phyloP scores from a whole-genome alignment of 2,888 invertebrate species.

The Corythucha ciliata region DNA sequence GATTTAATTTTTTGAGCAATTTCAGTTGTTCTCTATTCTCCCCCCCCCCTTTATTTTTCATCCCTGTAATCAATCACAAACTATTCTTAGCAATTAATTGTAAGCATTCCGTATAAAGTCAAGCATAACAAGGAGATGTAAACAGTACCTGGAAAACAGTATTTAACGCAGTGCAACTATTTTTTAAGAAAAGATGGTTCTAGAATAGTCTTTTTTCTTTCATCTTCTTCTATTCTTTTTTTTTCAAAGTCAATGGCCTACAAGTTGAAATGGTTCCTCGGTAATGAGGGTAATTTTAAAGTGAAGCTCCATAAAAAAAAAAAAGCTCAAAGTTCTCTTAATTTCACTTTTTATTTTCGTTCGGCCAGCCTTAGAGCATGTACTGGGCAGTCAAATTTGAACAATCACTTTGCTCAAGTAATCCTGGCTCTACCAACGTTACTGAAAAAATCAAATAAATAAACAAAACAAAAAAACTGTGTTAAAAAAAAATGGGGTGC shows the following conservation, averaged over 20 bases:
- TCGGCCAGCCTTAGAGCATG: constrained; percentile 23
- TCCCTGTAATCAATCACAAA: too few species aligned
- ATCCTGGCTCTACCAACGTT: constrained; percentile 21
- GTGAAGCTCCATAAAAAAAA: constrained; percentile 26
- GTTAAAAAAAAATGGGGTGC: constrained; percentile 1
- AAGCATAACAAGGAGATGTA: constrained; percentile 19
- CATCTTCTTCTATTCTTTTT: too few species aligned
- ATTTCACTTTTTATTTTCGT: too few species aligned
- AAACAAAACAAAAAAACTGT: too few species aligned
- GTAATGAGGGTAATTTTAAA: constrained; percentile 23
- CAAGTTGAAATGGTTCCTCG: constrained; percentile 25
- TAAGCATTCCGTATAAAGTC: constrained; percentile 24
- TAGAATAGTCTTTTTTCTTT: constrained; percentile 31
- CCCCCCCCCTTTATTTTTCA: too few species aligned
- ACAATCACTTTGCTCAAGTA: constrained; percentile 31
- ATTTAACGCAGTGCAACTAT: constrained; percentile 30
- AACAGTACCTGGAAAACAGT: constrained; percentile 32
- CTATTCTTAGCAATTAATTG: too few species aligned
- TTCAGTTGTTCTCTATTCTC: too few species aligned
- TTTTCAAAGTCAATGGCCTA: constrained; percentile 32
- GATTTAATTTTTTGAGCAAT: too few species aligned
- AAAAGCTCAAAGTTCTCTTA: constrained; percentile 30
- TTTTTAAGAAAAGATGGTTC: constrained; percentile 26
- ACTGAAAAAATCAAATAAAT: too few species aligned
- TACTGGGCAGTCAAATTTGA: constrained; percentile 27